These are phyloP conservation scores for Loxodonta africana DNA, from an alignment of 2,113 vertebrate species.

Conservation along the genomic window DNA sequence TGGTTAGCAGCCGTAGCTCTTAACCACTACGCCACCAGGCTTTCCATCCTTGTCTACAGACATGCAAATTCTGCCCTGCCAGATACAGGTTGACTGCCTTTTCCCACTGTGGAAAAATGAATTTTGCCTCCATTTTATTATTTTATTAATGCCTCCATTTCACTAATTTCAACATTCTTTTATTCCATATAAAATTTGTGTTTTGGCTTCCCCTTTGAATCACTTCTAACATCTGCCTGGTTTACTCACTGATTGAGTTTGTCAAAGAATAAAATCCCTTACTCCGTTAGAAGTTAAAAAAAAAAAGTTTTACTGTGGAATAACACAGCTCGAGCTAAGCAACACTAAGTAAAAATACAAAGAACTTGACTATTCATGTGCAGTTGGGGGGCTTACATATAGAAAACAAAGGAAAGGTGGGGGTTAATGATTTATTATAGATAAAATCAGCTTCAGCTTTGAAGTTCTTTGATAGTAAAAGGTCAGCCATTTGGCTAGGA, in stretches of 20 bases:
- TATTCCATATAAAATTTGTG: not conserved
- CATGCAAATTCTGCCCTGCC: not conserved
- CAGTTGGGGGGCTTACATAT: not conserved
- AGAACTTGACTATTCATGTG: not conserved
- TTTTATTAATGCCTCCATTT: not conserved
- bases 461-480: not conserved
- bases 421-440: no score
- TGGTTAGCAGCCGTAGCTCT: no score
- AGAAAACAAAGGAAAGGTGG: no score
- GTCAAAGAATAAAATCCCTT: not conserved
- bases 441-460: no score
- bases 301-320: not conserved
- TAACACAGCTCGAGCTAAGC: not conserved
- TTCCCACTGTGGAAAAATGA: not conserved
- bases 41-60: not conserved
- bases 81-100: not conserved
- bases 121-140: not conserved
- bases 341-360: not conserved
- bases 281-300: not conserved
- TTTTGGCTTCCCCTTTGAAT: no score
- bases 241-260: no score
- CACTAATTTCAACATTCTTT: slow-evolving; percentile 13
- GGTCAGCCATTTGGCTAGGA: not conserved
- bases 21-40: no score
- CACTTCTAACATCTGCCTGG: no score